Evolutionary conservation across 1,140 invertebrate genomes (phyloP).

Genomic region (Sitobion miscanthi): DNA sequence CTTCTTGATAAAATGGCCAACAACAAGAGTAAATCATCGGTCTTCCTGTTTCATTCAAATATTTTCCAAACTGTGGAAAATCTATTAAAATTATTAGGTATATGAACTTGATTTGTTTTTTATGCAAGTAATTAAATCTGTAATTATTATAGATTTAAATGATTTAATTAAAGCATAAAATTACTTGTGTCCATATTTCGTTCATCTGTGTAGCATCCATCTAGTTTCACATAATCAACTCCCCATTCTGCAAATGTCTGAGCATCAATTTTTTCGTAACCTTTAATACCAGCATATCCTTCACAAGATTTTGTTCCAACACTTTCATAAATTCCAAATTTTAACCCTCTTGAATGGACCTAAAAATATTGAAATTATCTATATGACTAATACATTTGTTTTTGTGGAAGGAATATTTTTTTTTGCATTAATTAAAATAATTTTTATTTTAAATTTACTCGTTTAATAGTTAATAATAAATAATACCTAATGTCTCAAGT

Average conservation of each 20-base stretch:
- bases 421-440: background rate
- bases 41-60: slow-evolving; percentile 79
- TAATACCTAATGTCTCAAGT: background rate
- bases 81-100: slow-evolving; percentile 64
- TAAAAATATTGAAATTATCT: slow-evolving; percentile 68
- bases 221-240: slow-evolving; percentile 95
- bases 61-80: slow-evolving; percentile 76
- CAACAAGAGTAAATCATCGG: slow-evolving; percentile 88
- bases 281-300: slow-evolving; percentile 91
- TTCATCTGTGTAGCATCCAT: slow-evolving; percentile 87
- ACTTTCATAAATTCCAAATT: slow-evolving; percentile 97
- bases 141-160: too few species aligned
- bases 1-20: slow-evolving; percentile 82
- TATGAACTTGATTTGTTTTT: background rate
- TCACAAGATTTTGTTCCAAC: slow-evolving; percentile 94
- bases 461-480: background rate
- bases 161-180: background rate
- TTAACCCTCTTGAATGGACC: slow-evolving; percentile 91
- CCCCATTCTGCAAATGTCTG: slow-evolving; percentile 93
- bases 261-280: slow-evolving; percentile 84
- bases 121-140: background rate
- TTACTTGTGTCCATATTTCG: slow-evolving; percentile 57
- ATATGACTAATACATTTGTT: background rate
- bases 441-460: background rate
- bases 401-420: background rate